These are phyloP conservation scores for Pipistrellus kuhlii DNA, from an alignment of 2,797 vertebrate species.

Conservation along the genomic window DNA sequence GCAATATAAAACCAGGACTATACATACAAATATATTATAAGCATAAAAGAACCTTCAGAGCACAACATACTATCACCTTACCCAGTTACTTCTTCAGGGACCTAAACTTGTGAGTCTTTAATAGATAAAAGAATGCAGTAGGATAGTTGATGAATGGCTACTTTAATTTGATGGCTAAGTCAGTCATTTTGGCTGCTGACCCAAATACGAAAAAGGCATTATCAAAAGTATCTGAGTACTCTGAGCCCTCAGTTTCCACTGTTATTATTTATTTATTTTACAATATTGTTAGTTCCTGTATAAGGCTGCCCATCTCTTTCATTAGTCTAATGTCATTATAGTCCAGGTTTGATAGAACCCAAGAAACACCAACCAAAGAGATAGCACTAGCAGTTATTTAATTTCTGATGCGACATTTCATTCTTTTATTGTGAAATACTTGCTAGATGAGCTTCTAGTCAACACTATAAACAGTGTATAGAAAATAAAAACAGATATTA, in stretches of 20 bases:
- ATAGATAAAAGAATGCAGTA: not conserved
- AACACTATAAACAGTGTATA: not conserved
- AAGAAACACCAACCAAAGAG: constrained; percentile 5
- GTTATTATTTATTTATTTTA: not conserved
- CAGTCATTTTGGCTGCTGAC: constrained; percentile 15
- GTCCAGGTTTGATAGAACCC: not conserved
- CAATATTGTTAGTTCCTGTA: not conserved
- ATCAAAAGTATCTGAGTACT: not conserved
- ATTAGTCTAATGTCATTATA: not conserved
- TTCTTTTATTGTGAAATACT: constrained; percentile 51
- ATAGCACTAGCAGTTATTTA: not conserved
- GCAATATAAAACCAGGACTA: not conserved
- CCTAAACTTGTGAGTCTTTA: not conserved
- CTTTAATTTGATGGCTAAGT: not conserved
- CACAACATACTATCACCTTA: not conserved
- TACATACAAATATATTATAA: not conserved
- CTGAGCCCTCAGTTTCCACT: not conserved
- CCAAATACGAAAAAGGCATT: constrained; percentile 4
- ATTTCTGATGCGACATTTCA: not conserved
- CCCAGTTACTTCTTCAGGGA: not conserved
- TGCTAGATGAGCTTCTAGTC: not conserved
- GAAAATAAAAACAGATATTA: constrained; percentile 38
- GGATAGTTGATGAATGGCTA: not conserved
- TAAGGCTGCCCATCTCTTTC: not conserved
- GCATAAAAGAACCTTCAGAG: not conserved